Conservation (phyloP, 2,888 invertebrate species). For the Drosophila pseudotalamancana region DNA sequence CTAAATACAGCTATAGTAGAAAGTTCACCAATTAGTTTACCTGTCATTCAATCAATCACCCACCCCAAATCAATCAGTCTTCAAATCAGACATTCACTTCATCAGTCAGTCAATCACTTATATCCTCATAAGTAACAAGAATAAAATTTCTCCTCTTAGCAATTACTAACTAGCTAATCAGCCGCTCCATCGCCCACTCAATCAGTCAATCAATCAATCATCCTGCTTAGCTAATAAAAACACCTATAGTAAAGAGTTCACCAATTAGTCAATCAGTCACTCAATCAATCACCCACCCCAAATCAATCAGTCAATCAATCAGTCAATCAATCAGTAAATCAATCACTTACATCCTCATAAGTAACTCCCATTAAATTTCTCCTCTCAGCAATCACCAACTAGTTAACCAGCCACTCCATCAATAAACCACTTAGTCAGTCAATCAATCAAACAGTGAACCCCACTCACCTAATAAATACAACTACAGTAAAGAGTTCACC, state of each 20-base stretch:
- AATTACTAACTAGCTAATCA: not conserved
- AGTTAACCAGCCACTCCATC: not conserved
- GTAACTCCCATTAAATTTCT: not conserved
- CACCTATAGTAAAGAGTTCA: too few species aligned
- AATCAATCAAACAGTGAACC: too few species aligned
- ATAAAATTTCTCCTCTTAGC: too few species aligned
- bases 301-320: not conserved
- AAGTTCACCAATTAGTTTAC: not conserved
- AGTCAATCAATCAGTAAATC: not conserved
- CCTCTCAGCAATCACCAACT: not conserved
- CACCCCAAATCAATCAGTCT: too few species aligned
- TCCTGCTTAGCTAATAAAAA: not conserved
- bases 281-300: not conserved
- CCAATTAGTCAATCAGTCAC: not conserved
- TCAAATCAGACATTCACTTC: too few species aligned
- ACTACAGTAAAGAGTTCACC: too few species aligned
- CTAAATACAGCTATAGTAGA: too few species aligned
- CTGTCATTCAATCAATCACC: not conserved
- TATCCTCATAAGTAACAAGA: too few species aligned
- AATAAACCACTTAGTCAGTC: not conserved
- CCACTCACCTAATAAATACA: too few species aligned
- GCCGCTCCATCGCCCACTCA: not conserved
- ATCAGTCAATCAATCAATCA: not conserved
- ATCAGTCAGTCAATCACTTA: not conserved
- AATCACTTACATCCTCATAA: too few species aligned